These are phyloP conservation scores for Notechis scutatus DNA, from an alignment of 2,113 vertebrate species.

Conservation along the genomic window DNA sequence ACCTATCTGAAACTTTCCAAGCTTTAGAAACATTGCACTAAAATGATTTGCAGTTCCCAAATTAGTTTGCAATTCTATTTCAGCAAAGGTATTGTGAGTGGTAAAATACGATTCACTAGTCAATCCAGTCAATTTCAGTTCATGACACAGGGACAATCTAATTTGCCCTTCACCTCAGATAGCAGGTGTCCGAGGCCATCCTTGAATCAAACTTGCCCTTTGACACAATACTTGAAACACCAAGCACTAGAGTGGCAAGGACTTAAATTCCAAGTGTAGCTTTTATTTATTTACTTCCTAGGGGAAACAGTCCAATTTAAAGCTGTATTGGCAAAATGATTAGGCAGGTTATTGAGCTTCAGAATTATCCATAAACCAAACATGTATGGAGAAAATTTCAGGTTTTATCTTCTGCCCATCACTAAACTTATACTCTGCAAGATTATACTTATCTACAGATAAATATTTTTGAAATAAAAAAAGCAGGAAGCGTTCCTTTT, in stretches of 20 bases:
- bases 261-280: background rate
- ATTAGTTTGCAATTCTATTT: background rate
- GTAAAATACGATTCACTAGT: background rate
- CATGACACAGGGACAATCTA: background rate
- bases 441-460: background rate
- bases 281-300: background rate
- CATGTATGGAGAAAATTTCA: background rate
- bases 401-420: background rate
- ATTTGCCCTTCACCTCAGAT: background rate
- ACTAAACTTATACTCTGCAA: background rate
- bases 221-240: background rate
- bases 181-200: background rate
- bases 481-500: background rate
- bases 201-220: background rate
- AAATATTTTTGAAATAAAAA: background rate
- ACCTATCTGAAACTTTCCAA: background rate
- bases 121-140: background rate
- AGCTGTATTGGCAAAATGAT: background rate
- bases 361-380: background rate
- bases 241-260: background rate
- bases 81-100: background rate
- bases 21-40: background rate
- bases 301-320: background rate
- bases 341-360: background rate
- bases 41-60: background rate